Evolutionary conservation across 2,888 invertebrate species (phyloP).

Genomic region (Volucella bombylans): DNA sequence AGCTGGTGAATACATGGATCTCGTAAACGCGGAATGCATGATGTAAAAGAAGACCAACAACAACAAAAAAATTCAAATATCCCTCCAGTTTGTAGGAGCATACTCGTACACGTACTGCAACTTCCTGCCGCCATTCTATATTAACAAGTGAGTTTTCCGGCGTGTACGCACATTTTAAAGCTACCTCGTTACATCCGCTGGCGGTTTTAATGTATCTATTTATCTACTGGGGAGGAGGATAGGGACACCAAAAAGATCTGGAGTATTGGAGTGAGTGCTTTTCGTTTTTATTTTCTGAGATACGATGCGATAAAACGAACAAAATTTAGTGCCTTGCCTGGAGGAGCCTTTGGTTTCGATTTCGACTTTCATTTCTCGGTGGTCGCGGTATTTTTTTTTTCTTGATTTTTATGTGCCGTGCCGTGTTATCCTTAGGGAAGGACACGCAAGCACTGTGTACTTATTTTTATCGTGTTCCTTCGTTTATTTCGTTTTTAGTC

Average conservation of each 20-base stretch:
- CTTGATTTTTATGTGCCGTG: neutral
- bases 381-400: neutral
- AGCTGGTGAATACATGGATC: slow-evolving; percentile 80
- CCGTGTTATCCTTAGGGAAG: slow-evolving; percentile 9
- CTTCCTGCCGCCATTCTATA: no score
- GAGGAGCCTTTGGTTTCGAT: slow-evolving; percentile 12
- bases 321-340: slow-evolving; percentile 32
- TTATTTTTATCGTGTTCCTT: slow-evolving; percentile 40
- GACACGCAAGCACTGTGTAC: slow-evolving; percentile 21
- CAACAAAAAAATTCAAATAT: neutral
- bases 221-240: slow-evolving; percentile 25
- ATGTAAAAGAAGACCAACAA: slow-evolving; percentile 36
- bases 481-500: slow-evolving; percentile 7
- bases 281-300: slow-evolving; percentile 24
- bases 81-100: no score
- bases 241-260: neutral
- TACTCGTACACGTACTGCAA: no score
- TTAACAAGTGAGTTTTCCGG: neutral
- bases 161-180: slow-evolving; percentile 19
- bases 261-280: neutral
- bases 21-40: slow-evolving; percentile 77
- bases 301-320: slow-evolving; percentile 33
- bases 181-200: no score
- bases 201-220: slow-evolving; percentile 34
- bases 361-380: neutral